A percentile compares a stretch with the other conserved stretches of the same genome.
Evolutionary conservation across 2,888 invertebrate species (phyloP).

Genomic region (Therioaphis trifolii): DNA sequence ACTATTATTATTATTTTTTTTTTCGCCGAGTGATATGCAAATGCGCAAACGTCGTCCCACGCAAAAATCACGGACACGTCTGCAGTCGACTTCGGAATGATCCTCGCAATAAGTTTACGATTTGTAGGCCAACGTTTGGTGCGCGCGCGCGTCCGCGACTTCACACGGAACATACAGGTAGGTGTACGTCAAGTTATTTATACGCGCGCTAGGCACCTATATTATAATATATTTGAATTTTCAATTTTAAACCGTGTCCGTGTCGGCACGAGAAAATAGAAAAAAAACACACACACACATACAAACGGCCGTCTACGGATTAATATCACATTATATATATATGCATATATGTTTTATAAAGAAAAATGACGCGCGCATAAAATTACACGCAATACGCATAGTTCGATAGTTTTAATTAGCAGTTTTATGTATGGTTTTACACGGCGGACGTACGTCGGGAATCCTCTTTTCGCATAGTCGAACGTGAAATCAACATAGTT

Average conservation of each 20-base stretch:
- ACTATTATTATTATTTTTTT: not conserved
- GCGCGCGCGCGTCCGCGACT: not conserved
- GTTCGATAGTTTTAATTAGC: no score
- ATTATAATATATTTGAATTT: conserved; percentile 5
- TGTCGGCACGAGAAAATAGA: not conserved
- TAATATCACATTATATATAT: no score
- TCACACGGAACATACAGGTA: conserved; percentile 20
- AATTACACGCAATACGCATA: no score
- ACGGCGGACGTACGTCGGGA: no score
- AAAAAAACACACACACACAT: not conserved
- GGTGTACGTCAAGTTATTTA: conserved; percentile 8
- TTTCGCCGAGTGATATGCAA: not conserved
- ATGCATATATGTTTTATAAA: no score
- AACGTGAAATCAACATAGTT: no score
- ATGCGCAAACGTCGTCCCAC: not conserved
- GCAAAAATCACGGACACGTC: not conserved
- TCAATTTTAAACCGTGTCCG: not conserved
- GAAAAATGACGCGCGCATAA: no score
- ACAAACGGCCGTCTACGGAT: no score
- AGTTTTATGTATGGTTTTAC: no score
- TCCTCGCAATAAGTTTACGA: not conserved
- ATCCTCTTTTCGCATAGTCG: no score
- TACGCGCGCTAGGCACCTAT: not conserved
- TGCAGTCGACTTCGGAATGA: not conserved
- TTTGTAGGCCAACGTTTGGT: not conserved